Conservation (phyloP, 2,797 vertebrate species). For the Chaetodon trifasciatus region DNA sequence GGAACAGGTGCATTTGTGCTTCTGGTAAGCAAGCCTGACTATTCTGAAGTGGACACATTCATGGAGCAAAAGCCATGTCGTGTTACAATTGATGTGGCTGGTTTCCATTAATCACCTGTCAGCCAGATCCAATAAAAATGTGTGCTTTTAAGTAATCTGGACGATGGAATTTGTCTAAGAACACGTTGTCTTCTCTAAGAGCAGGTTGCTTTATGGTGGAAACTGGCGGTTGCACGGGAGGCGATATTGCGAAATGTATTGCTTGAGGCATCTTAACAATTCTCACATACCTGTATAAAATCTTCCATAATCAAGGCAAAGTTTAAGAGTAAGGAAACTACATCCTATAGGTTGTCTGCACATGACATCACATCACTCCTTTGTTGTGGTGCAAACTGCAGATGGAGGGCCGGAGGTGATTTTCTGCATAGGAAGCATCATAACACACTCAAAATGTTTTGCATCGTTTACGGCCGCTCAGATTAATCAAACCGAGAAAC, state of each 20-base stretch:
- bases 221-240: background rate
- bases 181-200: background rate
- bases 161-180: conserved; percentile 2
- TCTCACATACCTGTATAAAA: background rate
- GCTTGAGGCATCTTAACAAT: background rate
- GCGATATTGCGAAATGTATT: background rate
- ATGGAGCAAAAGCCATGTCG: background rate
- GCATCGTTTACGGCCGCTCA: no score
- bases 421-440: no score
- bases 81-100: background rate
- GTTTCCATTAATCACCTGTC: background rate
- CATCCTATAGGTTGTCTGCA: background rate
- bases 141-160: background rate
- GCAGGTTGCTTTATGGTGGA: background rate
- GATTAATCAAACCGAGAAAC: no score
- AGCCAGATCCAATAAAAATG: background rate
- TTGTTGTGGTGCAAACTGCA: no score
- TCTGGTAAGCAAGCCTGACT: background rate
- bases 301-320: background rate
- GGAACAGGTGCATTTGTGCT: conserved; percentile 1
- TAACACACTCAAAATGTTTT: no score
- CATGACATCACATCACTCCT: no score
- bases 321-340: no score
- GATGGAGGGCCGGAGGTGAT: no score
- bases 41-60: background rate